Conservation (phyloP, 2,797 vertebrate species). For the Helostoma temminkii region DNA sequence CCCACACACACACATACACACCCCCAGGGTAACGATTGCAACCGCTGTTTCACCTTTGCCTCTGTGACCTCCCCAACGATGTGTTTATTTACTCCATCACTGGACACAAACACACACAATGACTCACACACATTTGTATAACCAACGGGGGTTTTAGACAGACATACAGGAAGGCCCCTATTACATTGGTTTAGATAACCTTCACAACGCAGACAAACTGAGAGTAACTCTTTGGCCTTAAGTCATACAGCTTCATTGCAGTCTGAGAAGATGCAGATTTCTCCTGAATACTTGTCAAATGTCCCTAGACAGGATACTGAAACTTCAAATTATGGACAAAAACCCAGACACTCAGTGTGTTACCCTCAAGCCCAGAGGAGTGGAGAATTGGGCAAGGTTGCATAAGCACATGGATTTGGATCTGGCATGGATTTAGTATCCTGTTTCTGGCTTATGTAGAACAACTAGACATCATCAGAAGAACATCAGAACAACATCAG, state of each 20-base stretch:
- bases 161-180: constrained; percentile 7
- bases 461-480: too few species aligned
- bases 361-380: too few species aligned
- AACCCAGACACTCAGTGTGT: too few species aligned
- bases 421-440: too few species aligned
- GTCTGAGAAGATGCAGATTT: not conserved
- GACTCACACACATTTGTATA: constrained; percentile 39
- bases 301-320: too few species aligned
- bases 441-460: too few species aligned
- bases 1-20: constrained; percentile 51
- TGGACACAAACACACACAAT: constrained; percentile 41
- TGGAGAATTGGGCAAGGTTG: too few species aligned
- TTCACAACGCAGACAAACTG: constrained; percentile 2
- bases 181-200: constrained; percentile 43
- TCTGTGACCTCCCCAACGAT: constrained; percentile 90
- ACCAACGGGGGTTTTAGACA: constrained; percentile 32
- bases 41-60: constrained; percentile 97
- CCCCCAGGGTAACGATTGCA: constrained; percentile 86
- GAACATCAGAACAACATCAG: too few species aligned
- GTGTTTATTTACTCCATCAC: constrained; percentile 83
- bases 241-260: constrained; percentile 22
- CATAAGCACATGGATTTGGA: too few species aligned
- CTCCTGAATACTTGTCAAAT: too few species aligned
- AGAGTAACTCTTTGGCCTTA: constrained; percentile 1
- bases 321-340: too few species aligned